Conservation (phyloP, 2,797 vertebrate species). For the Scolopax bukidnonensis region DNA sequence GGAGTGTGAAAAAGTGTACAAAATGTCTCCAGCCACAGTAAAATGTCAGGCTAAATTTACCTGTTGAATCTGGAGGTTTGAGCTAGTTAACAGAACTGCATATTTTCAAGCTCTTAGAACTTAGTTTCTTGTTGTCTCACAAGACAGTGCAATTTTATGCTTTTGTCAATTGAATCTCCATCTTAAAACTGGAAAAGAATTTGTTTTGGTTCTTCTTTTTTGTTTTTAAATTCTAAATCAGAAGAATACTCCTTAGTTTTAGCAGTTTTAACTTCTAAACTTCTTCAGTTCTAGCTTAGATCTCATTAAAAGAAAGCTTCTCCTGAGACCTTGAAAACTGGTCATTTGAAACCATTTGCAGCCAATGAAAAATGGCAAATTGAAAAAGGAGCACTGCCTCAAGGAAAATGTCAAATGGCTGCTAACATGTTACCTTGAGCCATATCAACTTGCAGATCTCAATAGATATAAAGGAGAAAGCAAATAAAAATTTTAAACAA, state of each 20-base stretch:
- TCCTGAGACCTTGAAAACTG: not conserved
- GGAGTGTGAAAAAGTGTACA: not conserved
- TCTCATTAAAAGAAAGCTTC: not conserved
- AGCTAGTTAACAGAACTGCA: not conserved
- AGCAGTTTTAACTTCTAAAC: not conserved
- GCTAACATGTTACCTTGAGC: not conserved
- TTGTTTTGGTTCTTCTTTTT: not conserved
- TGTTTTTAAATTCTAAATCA: not conserved
- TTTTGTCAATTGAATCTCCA: not conserved
- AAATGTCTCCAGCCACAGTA: not conserved
- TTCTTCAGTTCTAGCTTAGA: not conserved
- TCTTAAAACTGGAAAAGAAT: not conserved
- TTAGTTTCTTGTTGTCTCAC: not conserved
- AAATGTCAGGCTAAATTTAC: not conserved
- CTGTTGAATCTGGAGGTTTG: not conserved
- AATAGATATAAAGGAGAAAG: not conserved
- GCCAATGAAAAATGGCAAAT: not conserved
- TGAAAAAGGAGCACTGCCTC: not conserved
- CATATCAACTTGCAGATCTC: not conserved
- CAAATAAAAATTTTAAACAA: not conserved
- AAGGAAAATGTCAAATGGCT: not conserved
- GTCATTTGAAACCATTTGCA: not conserved
- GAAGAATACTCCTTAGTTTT: not conserved
- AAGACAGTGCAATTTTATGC: not conserved
- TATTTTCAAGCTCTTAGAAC: not conserved